Evolutionary conservation across 2,888 invertebrate genomes (phyloP), one percentile per base, ranked within the genome.

Genomic region (Macrosoma leucophasiata): DNA sequence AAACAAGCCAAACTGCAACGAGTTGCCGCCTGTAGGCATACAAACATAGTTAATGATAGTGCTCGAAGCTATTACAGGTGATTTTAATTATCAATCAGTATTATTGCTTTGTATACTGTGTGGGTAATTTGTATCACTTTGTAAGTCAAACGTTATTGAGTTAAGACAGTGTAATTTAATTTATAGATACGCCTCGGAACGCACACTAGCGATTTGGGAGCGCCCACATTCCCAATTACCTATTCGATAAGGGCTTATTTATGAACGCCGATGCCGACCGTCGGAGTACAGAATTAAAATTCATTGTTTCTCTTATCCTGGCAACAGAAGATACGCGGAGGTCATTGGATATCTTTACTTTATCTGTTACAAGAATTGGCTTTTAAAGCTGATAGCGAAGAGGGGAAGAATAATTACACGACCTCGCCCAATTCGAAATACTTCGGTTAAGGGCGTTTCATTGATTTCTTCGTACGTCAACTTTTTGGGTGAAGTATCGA

Each of bases 251-350:
- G 75, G 56, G 64, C 58, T 71, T 77, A 79, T 82, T 81, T 81
- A 81, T 65, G 72, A 64, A 58, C 55, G n/a, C n/a, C n/a, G n/a
- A n/a, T n/a, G n/a, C 58, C 52, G 48, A 35, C 55, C 48, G 56
- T 53, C 53, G 55, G 51, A 55, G 53, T 54, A 55, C 58, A 55
- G 69, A 78, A 78, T 82, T 84, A 78, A 81, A 84, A 81, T 81
- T 79, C 82, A 82, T 81, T 81, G 81, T 82, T 73, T 71, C 58
- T 67, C 69, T 82, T 81, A 81, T 82, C 81, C 82, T 75, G 66
- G 58, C 64, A 70, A 64, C 58, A 62, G 60, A 51, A 68, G 72
- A 72, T 70, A 70, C 64, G 60, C 56, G 50, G 70, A 72, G 81
- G 79, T 82, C 81, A 78, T 58, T 50, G 58, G 69, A 76, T 79